Conservation (phyloP, 2,797 vertebrate species). For the Ara ararauna region DNA sequence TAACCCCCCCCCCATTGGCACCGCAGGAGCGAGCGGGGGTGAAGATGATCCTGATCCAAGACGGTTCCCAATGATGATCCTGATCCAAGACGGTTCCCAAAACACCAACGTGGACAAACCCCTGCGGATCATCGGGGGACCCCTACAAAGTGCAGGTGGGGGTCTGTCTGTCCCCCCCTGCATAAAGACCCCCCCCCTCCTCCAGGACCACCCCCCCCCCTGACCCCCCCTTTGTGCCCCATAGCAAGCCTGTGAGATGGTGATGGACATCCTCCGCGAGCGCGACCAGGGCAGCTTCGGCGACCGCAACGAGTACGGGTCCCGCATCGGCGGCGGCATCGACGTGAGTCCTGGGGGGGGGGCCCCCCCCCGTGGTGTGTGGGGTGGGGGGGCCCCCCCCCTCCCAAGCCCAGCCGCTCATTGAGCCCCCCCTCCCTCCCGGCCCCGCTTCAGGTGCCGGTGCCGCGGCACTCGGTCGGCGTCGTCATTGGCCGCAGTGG, state of each 20-base stretch:
- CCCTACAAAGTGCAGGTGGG: constrained; percentile 95
- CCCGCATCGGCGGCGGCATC: constrained; percentile 87
- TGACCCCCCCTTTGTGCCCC: no score
- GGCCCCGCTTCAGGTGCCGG: constrained; percentile 82
- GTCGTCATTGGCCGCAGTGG: constrained; percentile 93
- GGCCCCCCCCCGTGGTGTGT: no score
- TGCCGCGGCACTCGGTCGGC: constrained; percentile 93
- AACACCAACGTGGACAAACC: constrained; percentile 94
- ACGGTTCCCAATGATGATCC: constrained; percentile 95
- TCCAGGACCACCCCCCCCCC: no score
- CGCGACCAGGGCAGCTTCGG: constrained; percentile 76
- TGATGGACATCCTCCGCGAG: constrained; percentile 72
- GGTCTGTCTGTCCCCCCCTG: no score
- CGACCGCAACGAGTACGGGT: constrained; percentile 89
- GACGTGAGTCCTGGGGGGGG: constrained; percentile 60
- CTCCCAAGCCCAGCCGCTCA: no score
- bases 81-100: constrained; percentile 95
- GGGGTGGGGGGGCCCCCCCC: no score
- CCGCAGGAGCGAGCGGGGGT: constrained; percentile 89
- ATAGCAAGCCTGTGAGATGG: constrained; percentile 97
- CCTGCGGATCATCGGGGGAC: constrained; percentile 93
- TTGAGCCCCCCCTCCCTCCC: no score
- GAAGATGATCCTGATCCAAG: constrained; percentile 97
- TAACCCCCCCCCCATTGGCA: no score
- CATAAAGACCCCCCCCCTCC: not conserved